Evolutionary conservation across 2,797 vertebrate species (phyloP).

Genomic region (Coranthus polyacanthus): DNA sequence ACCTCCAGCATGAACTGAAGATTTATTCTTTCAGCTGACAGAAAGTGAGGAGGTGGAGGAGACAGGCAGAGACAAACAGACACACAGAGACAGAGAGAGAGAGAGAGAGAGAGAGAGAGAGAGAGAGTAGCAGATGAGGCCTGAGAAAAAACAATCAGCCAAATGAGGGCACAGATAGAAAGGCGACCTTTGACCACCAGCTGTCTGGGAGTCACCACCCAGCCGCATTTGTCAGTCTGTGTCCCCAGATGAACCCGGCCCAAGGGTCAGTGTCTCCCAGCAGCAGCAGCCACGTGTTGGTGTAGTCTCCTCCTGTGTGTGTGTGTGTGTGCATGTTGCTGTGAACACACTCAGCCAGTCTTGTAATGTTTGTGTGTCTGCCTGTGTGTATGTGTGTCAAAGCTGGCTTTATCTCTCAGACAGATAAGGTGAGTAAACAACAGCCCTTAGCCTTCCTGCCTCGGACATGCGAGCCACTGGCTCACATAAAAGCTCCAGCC

Average conservation of each 20-base stretch:
- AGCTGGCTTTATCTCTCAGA: constrained; percentile 72
- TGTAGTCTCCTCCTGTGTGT: constrained; percentile 7
- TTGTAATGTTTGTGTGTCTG: constrained; percentile 56
- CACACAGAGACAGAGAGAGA: background rate
- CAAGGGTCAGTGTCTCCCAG: constrained; percentile 64
- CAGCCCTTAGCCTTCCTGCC: constrained; percentile 47
- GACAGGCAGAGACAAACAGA: constrained; percentile 5
- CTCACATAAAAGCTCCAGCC: constrained; percentile 13
- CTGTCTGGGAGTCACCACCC: constrained; percentile 76
- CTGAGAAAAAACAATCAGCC: constrained; percentile 74
- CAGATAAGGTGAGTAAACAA: constrained; percentile 79
- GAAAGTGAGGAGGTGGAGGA: background rate
- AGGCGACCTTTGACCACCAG: constrained; percentile 77
- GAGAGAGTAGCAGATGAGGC: constrained; percentile 63
- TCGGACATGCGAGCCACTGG: constrained; percentile 28
- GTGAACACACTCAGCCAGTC: too few species aligned
- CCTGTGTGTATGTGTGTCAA: constrained; percentile 59
- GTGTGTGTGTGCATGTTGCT: constrained; percentile 40
- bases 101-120: constrained; percentile 27
- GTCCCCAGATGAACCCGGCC: constrained; percentile 71
- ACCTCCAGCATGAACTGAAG: constrained; percentile 43
- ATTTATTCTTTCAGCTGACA: constrained; percentile 50
- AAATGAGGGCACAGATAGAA: constrained; percentile 76
- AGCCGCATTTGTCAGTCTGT: constrained; percentile 71
- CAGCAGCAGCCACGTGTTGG: constrained; percentile 31